Base-by-base conservation (phyloP, 64 coral and sea anemone genomes). In the Montipora capricornis region DNA sequence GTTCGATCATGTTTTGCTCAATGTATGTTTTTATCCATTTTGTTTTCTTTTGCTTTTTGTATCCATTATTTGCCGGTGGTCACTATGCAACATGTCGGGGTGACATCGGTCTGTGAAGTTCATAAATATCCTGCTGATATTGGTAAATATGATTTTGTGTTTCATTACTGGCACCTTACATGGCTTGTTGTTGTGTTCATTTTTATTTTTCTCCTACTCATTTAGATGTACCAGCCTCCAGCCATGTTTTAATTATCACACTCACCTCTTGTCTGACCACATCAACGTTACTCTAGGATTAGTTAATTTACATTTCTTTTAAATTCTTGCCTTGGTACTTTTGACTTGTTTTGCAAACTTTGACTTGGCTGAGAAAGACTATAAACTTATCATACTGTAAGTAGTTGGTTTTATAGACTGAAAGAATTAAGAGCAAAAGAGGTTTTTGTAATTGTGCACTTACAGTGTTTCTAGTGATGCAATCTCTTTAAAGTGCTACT, bases 71-170 rank as follows among this genome's bases (percentile, higher is more conserved):
- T 97, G 96, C 96, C 94, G 96, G 96, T 97, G 96, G 74, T 97
- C 96, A 97, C 96, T 97, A 67, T 92, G 89, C 89, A 97, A 97
- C 93, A 97, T 93, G 96, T 97, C 90, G 96, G 90, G 96, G 92
- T 94, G 96, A 97, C 93, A 97, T 97, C 96, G 96, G 96, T 86
- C 62, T 91, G 59, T 83, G 89, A 95, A 97, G 96, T 97, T 91
- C 96, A 97, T 97, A 97, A 93, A 94, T 97, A 97, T 59, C 96
- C 96, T 69, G 66, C 93, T 60, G 96, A 97, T 89, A 97, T 97
- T 50, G 96, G 96, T 97, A 97, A 95, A 89, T 95, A 97, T 90
- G 19, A 22, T 53, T 45, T 68, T 86, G 37, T 46, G 19, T 86
- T 50, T 86, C 16, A 14, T 46, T 16, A 15, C 45, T 70, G n/a